Base-by-base conservation (phyloP, 2,797 vertebrate genomes). In the Centropyge bicolor region DNA sequence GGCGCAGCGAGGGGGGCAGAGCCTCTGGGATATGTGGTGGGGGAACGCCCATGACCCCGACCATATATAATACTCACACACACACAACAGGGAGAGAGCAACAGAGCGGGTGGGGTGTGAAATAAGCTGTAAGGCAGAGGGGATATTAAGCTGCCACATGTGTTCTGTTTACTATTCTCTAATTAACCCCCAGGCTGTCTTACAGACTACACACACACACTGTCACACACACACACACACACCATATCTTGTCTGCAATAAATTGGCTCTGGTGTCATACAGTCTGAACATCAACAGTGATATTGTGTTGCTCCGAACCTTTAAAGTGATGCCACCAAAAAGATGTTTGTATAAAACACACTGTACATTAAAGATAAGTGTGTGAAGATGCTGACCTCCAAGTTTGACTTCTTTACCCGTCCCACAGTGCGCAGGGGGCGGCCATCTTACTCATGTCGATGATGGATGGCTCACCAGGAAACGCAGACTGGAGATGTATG, bases 181-280 rank as follows among this genome's bases (percentile, higher is more conserved):
- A 96, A 96, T 95, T 96, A 96, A 95, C 94, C 95, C 94, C 93
- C 93, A 93, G 93, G 93, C 94, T 94, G 93, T 94, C 90, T 92
- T 91, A 92, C 78, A 90, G 84, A 82, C 69, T 64, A 72, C 86
- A 90, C 92, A 89, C 84, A 91, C 69, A 75, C 62, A 55, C 70
- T 67, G 65, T 64, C 65, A 62, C 74, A 74, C 63, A 66, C 67
- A 48, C 61, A 76, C 63, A 77, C 81, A 80, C 64, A 78, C 59
- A 60, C 46, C 36, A n/a, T 76, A 73, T 72, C 80, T 69, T 65
- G 52, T 84, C 72, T 77, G 51, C 22, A 68, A 67, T 87, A 83
- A 84, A 88, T 72, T 78, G 79, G 51, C 71, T 82, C 38, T 71
- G 52, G 68, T 86, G 78, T 88, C 82, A 74, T 40, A 74, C 65